Base-by-base conservation (phyloP, 2,113 vertebrate species). In the Sinosuthora webbiana region DNA sequence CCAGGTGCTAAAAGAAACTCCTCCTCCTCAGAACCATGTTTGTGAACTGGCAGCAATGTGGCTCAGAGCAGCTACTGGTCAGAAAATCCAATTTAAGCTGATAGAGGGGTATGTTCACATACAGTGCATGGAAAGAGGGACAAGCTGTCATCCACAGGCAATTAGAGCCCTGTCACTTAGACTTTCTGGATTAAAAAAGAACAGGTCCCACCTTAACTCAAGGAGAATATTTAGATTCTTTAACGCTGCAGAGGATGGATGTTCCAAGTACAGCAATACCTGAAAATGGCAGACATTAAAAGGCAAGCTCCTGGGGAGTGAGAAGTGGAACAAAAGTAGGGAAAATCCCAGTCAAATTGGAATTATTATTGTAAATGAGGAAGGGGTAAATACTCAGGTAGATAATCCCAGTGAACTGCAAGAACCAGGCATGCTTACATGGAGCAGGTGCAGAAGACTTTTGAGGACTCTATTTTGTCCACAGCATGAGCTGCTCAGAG, bases 11-110 rank as follows among this genome's bases (percentile, higher is more conserved):
- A 73, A 68, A 79, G 53, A 55, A 64, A 6, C 53, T 41, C 11
- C 15, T 73, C 13, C 37, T 65, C 7, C 30, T 24, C 8, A 41
- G 19, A 22, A 15, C 27, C 0, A 0, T 64, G 13, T 52, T 37
- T 88, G 37, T 89, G 23, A 64, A 10, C 55, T 52, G 73, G 63
- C 14, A 89, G 37, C 37, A 33, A 2, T 39, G 39, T 1, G 3
- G 35, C 67, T 42, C 59, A 67, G 62, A 53, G 60, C n/a, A 92
- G 52, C 47, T 82, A 5, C 28, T 31, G 49, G n/a, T 50, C 55
- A 63, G 65, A 90, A 79, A 77, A 30, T 25, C 41, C 33, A 27
- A 1, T 37, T 60, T 22, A 28, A 59, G 44, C 6, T 83, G 53
- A 12, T 35, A 10, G 4, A 67, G 57, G 15, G 9, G 2, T 45